Base-by-base conservation (phyloP, 2,113 vertebrate species). In the Sterrhoptilus dennistouni region DNA sequence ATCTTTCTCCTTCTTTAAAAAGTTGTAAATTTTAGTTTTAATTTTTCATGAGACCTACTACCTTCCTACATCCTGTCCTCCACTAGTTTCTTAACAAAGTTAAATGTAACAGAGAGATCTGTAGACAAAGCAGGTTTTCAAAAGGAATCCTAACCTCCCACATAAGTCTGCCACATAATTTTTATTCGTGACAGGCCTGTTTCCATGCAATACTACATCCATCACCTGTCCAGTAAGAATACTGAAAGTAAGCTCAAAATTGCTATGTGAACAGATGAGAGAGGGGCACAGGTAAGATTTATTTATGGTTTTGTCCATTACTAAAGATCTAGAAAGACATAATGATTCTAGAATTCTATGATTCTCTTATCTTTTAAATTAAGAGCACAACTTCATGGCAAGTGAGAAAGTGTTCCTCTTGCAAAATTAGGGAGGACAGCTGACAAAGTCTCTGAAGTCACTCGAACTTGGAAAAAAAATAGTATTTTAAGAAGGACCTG, bases 121-220 rank as follows among this genome's bases (percentile, higher is more conserved):
- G 40, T 0, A 64, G 47, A 69, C 19, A 64, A 72, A 64, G 12
- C 10, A 60, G 54, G 36, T 65, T 79, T 94, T 63, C 74, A 44
- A 71, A 90, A 71, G 25, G 25, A 87, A 75, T 53, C 50, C 40
- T 29, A 56, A 75, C 28, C 16, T 68, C 23, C 23, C 40, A 83
- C 1, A 1, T 10, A 36, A 33, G 14, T 53, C 65, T 82, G 54
- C n/a, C 56, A 36, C 3, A 5, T 27, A 5, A 38, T 75, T 92
- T 79, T 66, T 24, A 79, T 36, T 74, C 56, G 44, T 6, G 6
- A 57, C 49, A 81, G 50, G 28, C 17, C n/a, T 75, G 64, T 44
- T 76, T 71, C 57, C 47, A 35, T 29, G 16, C 0, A 0, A 53
- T 59, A 31, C 9, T 49, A 57, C 5, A 45, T 61, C 25, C 15